These are phyloP conservation scores for Acromyrmex echinatior DNA, from an alignment of 1,140 invertebrate genomes.

Conservation along the genomic window DNA sequence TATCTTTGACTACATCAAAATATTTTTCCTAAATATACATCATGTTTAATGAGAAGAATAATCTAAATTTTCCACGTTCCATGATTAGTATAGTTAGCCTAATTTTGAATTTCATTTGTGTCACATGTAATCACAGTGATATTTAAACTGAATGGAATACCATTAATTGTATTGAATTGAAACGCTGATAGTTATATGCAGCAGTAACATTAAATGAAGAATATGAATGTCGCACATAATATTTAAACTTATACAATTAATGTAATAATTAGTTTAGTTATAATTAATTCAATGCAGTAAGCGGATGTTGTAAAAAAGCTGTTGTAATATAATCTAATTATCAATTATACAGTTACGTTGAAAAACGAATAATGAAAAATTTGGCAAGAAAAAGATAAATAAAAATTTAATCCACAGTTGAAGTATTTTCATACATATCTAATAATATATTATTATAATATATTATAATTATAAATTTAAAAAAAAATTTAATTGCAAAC, in stretches of 20 bases:
- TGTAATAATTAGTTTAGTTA: neutral
- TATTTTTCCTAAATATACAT: slow-evolving; percentile 6
- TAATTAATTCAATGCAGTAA: slow-evolving; percentile 8
- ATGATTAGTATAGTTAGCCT: neutral
- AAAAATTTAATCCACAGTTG: neutral
- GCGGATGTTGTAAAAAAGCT: neutral
- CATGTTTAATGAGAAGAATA: neutral
- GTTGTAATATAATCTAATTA: neutral
- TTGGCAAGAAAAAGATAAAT: neutral
- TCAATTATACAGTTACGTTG: neutral
- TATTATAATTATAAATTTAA: neutral
- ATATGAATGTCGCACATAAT: neutral
- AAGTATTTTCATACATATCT: neutral
- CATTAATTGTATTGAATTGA: slow-evolving; percentile 9
- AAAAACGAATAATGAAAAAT: neutral
- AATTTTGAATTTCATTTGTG: slow-evolving; percentile 3
- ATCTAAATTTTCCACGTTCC: neutral
- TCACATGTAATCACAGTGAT: neutral
- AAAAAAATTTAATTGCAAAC: neutral
- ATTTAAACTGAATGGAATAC: slow-evolving; percentile 10
- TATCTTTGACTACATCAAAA: neutral
- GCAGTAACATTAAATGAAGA: neutral
- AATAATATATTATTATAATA: neutral
- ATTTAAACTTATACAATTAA: neutral
- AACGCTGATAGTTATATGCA: neutral